Base-by-base conservation (phyloP, 2,113 vertebrate genomes). In the Hypocryptadius cinnamomeus region DNA sequence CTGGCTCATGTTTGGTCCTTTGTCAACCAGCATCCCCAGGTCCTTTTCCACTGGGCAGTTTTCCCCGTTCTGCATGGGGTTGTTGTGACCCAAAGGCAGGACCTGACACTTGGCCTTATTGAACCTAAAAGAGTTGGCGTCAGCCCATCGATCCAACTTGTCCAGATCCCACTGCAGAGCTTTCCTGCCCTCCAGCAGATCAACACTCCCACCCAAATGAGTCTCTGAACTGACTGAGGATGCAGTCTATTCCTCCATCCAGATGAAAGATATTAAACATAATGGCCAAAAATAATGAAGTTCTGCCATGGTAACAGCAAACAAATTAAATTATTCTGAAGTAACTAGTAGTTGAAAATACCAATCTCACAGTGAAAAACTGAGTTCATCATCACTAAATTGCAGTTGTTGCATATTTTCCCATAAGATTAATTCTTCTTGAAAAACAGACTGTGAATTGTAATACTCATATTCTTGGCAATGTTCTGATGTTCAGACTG, bases 1-100 rank as follows among this genome's bases (percentile, higher is more conserved):
- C 5, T 21, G 6, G 5, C 2, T 61, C 16, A 6, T 27, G 8
- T 50, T 44, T 15, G 7, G 25, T 31, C 21, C n/a, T n/a, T 22
- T 27, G 10, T 79, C 2, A 0, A 24, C 20, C 20, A 57, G 2
- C 2, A 54, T 3, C 4, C 3, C 11, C 13, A 23, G 2, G 1
- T 28, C 2, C 4, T 72, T 74, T 82, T 59, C 53, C 0, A 0
- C 3, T 1, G 0, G 2, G 5, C 5, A 10, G 0, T 7, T 63
- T 42, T 80, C 14, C 18, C 1, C 22, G 4, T 8, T 12, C 25
- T 33, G 6, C 9, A 8, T 0, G 0, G 4, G 4, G 7, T 9
- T 63, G 25, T 21, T 73, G 30, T 15, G 21, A 44, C 10, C 4
- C 1, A 13, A 12, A 7, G 16, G 20, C 8, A 18, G 33, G 11